Conservation (phyloP, 2,888 invertebrate species). For the Nymphalis polychloros region DNA sequence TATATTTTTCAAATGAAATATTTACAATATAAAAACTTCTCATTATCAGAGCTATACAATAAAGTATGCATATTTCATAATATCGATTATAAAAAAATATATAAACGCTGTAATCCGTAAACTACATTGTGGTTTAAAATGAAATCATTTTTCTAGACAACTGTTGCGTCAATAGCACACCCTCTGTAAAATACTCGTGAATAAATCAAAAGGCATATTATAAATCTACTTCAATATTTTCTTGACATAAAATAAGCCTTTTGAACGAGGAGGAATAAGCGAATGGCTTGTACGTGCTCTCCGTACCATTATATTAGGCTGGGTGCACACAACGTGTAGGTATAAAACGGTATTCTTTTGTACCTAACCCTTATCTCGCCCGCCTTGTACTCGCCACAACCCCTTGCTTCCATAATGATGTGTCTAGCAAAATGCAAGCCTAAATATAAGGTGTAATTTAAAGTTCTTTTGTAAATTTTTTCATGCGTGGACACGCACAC, state of each 20-base stretch:
- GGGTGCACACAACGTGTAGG: conserved; percentile 42
- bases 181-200: conserved; percentile 29
- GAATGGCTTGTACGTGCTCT: conserved; percentile 46
- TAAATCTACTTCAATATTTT: conserved; percentile 45
- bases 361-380: conserved; percentile 44
- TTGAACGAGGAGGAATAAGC: conserved; percentile 44
- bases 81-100: neutral
- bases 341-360: conserved; percentile 43
- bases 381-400: conserved; percentile 52
- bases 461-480: conserved; percentile 33
- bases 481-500: conserved; percentile 29
- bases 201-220: conserved; percentile 42
- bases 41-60: too few species aligned
- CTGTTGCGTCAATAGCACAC: conserved; percentile 35
- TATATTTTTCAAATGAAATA: neutral
- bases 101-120: neutral
- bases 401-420: conserved; percentile 71
- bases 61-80: neutral
- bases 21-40: too few species aligned
- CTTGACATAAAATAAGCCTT: conserved; percentile 43
- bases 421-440: conserved; percentile 71
- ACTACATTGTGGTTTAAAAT: conserved; percentile 12
- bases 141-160: conserved; percentile 28
- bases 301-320: conserved; percentile 45
- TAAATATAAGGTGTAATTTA: conserved; percentile 60